A percentile compares a stretch with the other conserved stretches of the same genome.
phyloP scores from a whole-genome alignment of 2,888 invertebrate species.

The Coelinius sp. region DNA sequence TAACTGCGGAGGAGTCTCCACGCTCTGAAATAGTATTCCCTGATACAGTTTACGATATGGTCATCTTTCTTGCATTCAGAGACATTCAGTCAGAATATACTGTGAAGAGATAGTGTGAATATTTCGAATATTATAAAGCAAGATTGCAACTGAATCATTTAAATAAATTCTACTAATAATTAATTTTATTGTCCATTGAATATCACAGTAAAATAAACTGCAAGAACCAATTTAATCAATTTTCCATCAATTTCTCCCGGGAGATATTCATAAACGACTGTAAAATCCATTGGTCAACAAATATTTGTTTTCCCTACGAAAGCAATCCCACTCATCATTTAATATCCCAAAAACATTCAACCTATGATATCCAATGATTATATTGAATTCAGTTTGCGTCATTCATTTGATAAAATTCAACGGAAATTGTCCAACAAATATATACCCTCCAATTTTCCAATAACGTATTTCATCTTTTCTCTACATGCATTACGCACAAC shows the following conservation, averaged over 20 bases:
- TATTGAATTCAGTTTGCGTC: background rate
- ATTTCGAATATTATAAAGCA: no score
- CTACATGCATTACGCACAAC: background rate
- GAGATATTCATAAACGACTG: no score
- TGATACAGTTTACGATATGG: background rate
- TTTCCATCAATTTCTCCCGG: no score
- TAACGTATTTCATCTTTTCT: background rate
- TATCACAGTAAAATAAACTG: no score
- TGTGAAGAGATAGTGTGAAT: no score
- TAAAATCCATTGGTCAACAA: no score
- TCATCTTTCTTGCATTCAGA: background rate
- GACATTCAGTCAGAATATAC: no score
- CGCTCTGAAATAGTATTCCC: background rate
- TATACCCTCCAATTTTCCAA: background rate
- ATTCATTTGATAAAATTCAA: background rate
- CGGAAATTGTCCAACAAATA: background rate
- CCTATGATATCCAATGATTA: background rate
- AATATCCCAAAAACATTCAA: background rate
- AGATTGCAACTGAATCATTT: no score
- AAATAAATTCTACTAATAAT: no score
- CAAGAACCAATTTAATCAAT: no score
- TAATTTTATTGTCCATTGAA: no score
- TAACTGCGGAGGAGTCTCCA: background rate
- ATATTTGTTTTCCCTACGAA: no score
- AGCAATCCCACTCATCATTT: background rate